Evolutionary conservation across 2,797 vertebrate species (phyloP), one percentile per base, ranked within the genome.

Genomic region (Myoxocephalus aenaeus): DNA sequence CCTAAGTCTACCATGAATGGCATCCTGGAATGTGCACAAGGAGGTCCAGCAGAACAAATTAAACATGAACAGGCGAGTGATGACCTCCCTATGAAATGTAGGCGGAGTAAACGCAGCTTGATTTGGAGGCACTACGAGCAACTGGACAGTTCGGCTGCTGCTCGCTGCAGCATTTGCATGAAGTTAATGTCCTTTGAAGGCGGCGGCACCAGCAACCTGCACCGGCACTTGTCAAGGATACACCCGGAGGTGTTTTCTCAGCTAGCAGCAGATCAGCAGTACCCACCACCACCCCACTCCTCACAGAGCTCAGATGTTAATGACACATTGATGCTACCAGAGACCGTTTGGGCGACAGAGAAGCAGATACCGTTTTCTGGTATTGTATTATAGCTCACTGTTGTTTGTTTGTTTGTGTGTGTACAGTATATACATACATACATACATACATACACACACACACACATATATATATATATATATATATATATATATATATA

Each of bases 121-220:
- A 92, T 95, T 40, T 95, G 95, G 95, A 90, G 66, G 27, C 87
- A 94, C 64, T 95, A 86, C 10, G 84, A 92, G 12, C 87, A 70
- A 13, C 74, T 94, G 77, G 90, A 91, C 13, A 82, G 86, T 58
- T 80, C 91, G 61, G 84, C 72, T 1, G 89, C 86, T 22, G 93
- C 88, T 5, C 78, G 90, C 25, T 95, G 95, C 67, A 73, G 87
- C 62, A 85, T 94, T 40, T 95, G 95, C 77, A 90, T 83, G 85
- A 92, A 90, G 82, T 79, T 95, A 20, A 80, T 91, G 65, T 83
- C 69, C 48, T 70, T 3, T 46, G 53, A 85, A 34, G n/a, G 63
- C 1, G 18, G 80, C n/a, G 53, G 87, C 87, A 94, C 92, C 13
- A 90, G 90, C 79, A 95, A 94, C 83, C 73, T 95, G 57, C 91